Conservation (phyloP, 2,113 vertebrate species). For the Psilopsiagon aurifrons region DNA sequence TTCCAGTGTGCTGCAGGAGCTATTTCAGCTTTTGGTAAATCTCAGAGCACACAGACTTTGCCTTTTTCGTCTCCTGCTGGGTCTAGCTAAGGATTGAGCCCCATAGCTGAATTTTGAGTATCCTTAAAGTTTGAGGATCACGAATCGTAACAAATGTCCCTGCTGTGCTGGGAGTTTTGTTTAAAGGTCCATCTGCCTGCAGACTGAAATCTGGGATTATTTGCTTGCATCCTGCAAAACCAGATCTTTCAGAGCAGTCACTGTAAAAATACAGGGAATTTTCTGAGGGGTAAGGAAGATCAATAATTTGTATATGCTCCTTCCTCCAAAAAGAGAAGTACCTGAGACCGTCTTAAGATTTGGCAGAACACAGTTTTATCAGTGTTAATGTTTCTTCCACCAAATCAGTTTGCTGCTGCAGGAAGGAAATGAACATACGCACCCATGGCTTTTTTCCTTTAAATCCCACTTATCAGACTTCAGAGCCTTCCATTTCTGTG, state of each 20-base stretch:
- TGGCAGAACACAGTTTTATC: background rate
- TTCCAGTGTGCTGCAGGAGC: background rate
- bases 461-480: background rate
- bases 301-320: background rate
- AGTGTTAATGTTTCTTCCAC: rapidly evolving
- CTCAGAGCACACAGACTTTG: background rate
- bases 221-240: slow-evolving; percentile 34
- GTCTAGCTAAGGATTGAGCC: slow-evolving; percentile 46
- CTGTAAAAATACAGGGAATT: slow-evolving; percentile 46
- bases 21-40: slow-evolving; percentile 1
- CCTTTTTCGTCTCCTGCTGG: slow-evolving; percentile 37
- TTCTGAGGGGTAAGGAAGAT: slow-evolving; percentile 36
- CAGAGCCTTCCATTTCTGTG: background rate
- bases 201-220: slow-evolving; percentile 62
- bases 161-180: slow-evolving; percentile 53
- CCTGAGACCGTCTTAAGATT: background rate
- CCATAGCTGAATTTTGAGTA: background rate
- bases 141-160: slow-evolving; percentile 65
- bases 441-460: background rate
- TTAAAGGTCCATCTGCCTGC: slow-evolving; percentile 71
- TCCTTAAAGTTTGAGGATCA: slow-evolving; percentile 50
- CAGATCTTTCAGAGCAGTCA: slow-evolving; percentile 47
- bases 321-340: background rate
- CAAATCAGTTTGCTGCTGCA: background rate
- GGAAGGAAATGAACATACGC: background rate